Conservation (phyloP, 2,888 invertebrate genomes). For the Mimachlamys varia region DNA sequence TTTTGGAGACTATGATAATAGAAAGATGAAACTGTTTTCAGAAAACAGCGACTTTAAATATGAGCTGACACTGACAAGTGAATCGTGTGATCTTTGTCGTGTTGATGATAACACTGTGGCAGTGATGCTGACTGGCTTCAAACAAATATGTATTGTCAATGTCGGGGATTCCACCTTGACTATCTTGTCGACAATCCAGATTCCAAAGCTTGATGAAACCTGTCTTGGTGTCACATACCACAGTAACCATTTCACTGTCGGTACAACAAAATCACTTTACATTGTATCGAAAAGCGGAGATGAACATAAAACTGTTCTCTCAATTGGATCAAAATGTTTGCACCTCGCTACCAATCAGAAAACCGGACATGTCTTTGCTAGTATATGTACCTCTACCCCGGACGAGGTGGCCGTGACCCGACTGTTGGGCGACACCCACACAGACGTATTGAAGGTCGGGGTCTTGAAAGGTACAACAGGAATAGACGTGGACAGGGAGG, state of each 20-base stretch:
- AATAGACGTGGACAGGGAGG: constrained; percentile 12
- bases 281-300: not conserved
- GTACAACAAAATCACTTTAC: not conserved
- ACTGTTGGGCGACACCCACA: not conserved
- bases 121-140: not conserved
- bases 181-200: not conserved
- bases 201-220: not conserved
- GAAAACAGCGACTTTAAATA: not conserved
- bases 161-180: not conserved
- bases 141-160: not conserved
- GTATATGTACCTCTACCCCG: not conserved
- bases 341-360: not conserved
- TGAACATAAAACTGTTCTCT: not conserved
- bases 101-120: constrained; percentile 1
- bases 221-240: constrained; percentile 11
- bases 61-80: not conserved
- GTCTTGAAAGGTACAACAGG: not conserved
- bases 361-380: not conserved
- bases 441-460: constrained; percentile 7
- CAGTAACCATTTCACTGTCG: not conserved
- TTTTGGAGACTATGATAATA: not conserved
- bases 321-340: not conserved
- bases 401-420: not conserved
- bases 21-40: not conserved
- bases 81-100: not conserved